Evolutionary conservation across 2,113 vertebrate genomes (phyloP), one percentile per base, ranked within the genome.

Genomic region (Xiphorhynchus elegans): DNA sequence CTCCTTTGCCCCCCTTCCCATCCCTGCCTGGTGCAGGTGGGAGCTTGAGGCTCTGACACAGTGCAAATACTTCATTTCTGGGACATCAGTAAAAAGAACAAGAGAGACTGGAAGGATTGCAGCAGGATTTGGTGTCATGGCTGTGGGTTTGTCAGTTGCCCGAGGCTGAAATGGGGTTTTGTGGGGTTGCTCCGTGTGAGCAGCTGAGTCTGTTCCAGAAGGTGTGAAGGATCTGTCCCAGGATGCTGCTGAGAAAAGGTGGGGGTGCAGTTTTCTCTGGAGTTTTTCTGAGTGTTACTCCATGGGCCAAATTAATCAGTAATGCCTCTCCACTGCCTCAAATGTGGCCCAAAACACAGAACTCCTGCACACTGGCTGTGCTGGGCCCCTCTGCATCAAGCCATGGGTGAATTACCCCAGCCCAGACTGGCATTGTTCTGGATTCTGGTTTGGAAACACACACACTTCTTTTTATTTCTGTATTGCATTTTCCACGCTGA

Each of bases 241-340:
- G 78, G 49, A 10, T 49, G 63, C 87, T 87, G 92, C 67, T 31
- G 84, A 39, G 55, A 10, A 78, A 17, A 42, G 10, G 8, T 33
- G 28, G 9, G 56, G 11, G 21, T 73, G 40, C 64, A 28, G 28
- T 5, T 15, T 42, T 44, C 42, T 28, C 33, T 66, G 47, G 62
- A 15, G 40, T 64, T 42, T 64, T 64, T 40, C 40, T 64, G 18
- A 31, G 28, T 31, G 19, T 53, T 31, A 3, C 15, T 63, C 56
- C 33, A 3, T 0, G 1, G 49, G 56, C 64, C 19, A 35, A 47
- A 55, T 64, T 11, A 29, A 35, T 59, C 39, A 2, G 0, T 12
- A 23, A 26, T 60, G 33, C 13, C 31, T 40, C 58, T 49, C 21
- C 42, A 3, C 64, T 64, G 72, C 60, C 66, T 44, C 49, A 17